Conservation (phyloP, 2,113 vertebrate genomes). For the Chrysochloris asiatica region DNA sequence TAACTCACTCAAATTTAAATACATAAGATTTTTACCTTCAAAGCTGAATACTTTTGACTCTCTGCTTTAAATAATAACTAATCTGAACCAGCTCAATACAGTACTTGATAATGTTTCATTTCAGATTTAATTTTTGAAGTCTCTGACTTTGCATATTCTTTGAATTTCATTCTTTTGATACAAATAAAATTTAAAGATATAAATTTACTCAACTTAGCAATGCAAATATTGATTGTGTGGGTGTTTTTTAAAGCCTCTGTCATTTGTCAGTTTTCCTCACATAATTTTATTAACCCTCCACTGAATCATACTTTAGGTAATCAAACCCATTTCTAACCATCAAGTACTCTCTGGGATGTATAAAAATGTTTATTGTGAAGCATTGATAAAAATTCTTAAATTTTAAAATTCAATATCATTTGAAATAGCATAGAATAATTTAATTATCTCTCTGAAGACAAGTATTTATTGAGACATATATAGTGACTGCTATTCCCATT, state of each 20-base stretch:
- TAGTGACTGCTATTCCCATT: constrained; percentile 18
- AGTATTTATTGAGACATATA: constrained; percentile 22
- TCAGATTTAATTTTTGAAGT: constrained; percentile 80
- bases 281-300: constrained; percentile 58
- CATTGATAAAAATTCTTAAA: constrained; percentile 39
- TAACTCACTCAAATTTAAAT: constrained; percentile 74
- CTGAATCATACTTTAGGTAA: constrained; percentile 47
- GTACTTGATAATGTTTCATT: constrained; percentile 80
- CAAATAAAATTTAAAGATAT: constrained; percentile 82
- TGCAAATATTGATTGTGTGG: constrained; percentile 79
- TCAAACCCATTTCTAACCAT: constrained; percentile 49
- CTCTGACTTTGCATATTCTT: constrained; percentile 80
- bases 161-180: constrained; percentile 84
- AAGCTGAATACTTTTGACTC: constrained; percentile 57
- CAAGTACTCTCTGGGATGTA: constrained; percentile 47
- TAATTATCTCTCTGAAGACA: constrained; percentile 25
- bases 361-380: constrained; percentile 31
- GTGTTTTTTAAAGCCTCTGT: constrained; percentile 72
- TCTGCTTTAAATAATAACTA: constrained; percentile 77
- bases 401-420: constrained; percentile 45
- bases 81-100: constrained; percentile 67
- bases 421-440: constrained; percentile 2
- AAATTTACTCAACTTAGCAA: constrained; percentile 76
- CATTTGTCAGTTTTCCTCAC: constrained; percentile 75
- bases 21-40: constrained; percentile 59